Percentiles rank a stretch among this genome's conserved stretches.
phyloP scores from a whole-genome alignment of 2,113 vertebrate species.

The Eptesicus fuscus region DNA sequence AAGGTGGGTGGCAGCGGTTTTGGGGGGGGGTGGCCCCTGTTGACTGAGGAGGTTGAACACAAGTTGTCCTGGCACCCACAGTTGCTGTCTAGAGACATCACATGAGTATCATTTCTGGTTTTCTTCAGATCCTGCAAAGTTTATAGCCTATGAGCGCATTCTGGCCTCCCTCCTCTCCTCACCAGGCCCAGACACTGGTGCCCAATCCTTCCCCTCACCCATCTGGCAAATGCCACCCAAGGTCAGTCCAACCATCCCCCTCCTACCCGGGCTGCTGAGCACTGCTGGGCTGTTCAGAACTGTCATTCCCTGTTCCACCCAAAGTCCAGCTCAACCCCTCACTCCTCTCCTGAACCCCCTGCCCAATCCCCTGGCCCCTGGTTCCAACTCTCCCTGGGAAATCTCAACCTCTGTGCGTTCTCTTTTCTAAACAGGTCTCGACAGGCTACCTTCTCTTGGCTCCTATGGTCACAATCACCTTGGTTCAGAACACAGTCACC shows the following conservation, averaged over 20 bases:
- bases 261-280: not conserved
- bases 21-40: not conserved
- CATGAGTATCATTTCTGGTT: not conserved
- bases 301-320: not conserved
- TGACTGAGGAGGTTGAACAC: not conserved
- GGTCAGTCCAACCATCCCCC: not conserved
- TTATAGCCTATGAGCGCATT: fast-evolving
- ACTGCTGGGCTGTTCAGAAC: not conserved
- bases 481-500: not conserved
- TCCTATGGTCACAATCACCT: not conserved
- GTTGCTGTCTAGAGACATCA: not conserved
- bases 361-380: not conserved
- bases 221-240: not conserved
- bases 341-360: not conserved
- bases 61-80: not conserved
- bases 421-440: not conserved
- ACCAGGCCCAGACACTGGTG: not conserved
- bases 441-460: not conserved
- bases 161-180: not conserved
- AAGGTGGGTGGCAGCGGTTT: not conserved
- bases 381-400: not conserved
- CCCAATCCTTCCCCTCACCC: not conserved
- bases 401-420: not conserved
- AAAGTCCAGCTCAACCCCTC: not conserved
- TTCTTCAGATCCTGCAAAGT: not conserved